Evolutionary conservation across 30 jellyfish, hydroid and myxozoan genomes (phyloP).

Genomic region (Cassiopea andromeda): DNA sequence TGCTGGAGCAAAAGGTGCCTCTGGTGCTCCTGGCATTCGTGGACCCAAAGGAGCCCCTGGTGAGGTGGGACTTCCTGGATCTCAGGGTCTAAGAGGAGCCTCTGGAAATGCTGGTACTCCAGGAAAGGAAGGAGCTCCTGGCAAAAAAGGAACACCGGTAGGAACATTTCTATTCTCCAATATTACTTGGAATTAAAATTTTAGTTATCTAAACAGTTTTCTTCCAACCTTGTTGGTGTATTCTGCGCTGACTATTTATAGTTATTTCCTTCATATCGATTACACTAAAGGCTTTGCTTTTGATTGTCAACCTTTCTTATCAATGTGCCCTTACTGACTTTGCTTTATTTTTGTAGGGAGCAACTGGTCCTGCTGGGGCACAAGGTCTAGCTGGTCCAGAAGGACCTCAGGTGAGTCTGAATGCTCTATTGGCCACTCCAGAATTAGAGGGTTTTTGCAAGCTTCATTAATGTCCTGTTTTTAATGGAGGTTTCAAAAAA

Average conservation of each 20-base stretch:
- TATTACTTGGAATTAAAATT: too few relatives aligned
- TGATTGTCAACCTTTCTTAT: not conserved
- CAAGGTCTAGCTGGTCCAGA: slow-evolving; percentile 90
- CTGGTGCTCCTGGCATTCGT: slow-evolving; percentile 86
- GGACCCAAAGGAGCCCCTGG: slow-evolving; percentile 92
- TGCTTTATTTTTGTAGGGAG: slow-evolving; percentile 60
- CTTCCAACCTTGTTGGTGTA: too few relatives aligned
- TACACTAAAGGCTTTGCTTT: not conserved
- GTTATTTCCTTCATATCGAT: too few relatives aligned
- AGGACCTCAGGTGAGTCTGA: slow-evolving; percentile 61
- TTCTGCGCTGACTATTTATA: too few relatives aligned
- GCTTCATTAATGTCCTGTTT: too few relatives aligned
- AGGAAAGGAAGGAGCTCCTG: slow-evolving; percentile 88
- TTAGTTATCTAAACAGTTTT: too few relatives aligned
- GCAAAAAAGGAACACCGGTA: slow-evolving; percentile 81
- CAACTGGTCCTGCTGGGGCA: slow-evolving; percentile 94
- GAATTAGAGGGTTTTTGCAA: too few relatives aligned
- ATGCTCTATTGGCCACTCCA: not conserved
- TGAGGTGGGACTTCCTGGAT: slow-evolving; percentile 81
- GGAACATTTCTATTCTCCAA: not conserved
- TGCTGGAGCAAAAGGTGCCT: slow-evolving; percentile 84
- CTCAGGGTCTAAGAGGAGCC: slow-evolving; percentile 85
- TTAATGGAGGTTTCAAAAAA: too few relatives aligned
- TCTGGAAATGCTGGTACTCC: slow-evolving; percentile 84
- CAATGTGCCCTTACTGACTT: not conserved